Evolutionary conservation across 2,113 vertebrate genomes (phyloP).

Genomic region (Callithrix jacchus): DNA sequence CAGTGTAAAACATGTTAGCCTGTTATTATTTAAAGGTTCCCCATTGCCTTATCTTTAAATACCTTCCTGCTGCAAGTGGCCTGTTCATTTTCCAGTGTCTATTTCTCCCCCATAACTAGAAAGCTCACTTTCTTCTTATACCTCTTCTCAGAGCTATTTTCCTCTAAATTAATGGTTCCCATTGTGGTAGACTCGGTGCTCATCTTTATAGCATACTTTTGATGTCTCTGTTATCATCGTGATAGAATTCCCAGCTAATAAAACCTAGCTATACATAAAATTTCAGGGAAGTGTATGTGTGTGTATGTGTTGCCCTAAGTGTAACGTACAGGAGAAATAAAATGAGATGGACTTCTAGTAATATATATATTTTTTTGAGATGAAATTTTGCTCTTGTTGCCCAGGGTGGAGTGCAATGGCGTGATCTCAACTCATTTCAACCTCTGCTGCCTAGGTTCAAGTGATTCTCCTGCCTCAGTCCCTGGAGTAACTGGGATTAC

Average conservation of each 20-base stretch:
- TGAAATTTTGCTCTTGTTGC: too few species aligned
- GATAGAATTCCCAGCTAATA: not conserved
- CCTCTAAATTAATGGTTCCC: not conserved
- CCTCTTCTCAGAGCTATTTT: not conserved
- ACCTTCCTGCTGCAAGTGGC: not conserved
- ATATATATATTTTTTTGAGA: too few species aligned
- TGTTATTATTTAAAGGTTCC: not conserved
- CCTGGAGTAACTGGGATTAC: too few species aligned
- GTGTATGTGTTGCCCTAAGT: not conserved
- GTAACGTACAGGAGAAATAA: not conserved
- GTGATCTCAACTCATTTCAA: too few species aligned
- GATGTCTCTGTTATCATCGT: not conserved
- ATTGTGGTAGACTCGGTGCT: accelerated
- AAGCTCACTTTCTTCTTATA: not conserved
- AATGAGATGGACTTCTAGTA: not conserved
- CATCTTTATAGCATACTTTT: not conserved
- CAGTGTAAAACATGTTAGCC: too few species aligned
- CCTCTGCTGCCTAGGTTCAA: too few species aligned
- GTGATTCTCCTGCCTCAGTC: too few species aligned
- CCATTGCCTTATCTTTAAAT: not conserved
- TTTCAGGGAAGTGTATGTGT: not conserved
- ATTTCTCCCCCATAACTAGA: not conserved
- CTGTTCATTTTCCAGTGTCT: not conserved
- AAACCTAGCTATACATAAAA: too few species aligned
- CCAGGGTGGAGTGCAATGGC: too few species aligned